phyloP scores from a whole-genome alignment of 2,888 invertebrate species.

The Xanthostigma xanthostigma region DNA sequence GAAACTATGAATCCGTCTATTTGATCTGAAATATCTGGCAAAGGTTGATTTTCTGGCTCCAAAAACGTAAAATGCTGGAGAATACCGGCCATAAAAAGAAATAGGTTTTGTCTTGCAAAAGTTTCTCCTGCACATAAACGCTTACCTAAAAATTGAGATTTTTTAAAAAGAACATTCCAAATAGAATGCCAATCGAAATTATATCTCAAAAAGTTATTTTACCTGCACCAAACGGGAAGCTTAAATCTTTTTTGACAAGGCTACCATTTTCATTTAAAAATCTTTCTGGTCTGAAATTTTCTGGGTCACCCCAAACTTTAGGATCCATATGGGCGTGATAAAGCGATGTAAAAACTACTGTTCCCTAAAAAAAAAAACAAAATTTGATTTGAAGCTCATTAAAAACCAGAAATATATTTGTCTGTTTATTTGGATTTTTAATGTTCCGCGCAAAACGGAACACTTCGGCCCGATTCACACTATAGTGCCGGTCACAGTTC shows the following conservation, averaged over 20 bases:
- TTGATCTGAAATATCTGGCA: slow-evolving; percentile 28
- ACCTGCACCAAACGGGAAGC: slow-evolving; percentile 51
- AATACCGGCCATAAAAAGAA: slow-evolving; percentile 39
- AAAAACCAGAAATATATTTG: no score
- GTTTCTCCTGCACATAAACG: slow-evolving; percentile 56
- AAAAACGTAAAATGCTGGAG: slow-evolving; percentile 45
- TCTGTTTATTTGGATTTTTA: no score
- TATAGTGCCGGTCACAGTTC: no score
- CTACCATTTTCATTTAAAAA: slow-evolving; percentile 39
- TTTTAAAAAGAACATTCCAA: slow-evolving; percentile 1
- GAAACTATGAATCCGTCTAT: slow-evolving; percentile 36
- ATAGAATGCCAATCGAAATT: not conserved
- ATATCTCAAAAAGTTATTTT: slow-evolving; percentile 10
- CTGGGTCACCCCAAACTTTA: slow-evolving; percentile 26
- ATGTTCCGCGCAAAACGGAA: no score
- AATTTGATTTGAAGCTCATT: not conserved
- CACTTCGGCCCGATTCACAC: no score
- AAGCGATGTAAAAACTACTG: slow-evolving; percentile 38
- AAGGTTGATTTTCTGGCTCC: slow-evolving; percentile 34
- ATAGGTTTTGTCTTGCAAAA: slow-evolving; percentile 46
- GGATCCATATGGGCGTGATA: slow-evolving; percentile 22
- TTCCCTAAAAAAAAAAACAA: slow-evolving; percentile 26
- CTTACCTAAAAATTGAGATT: slow-evolving; percentile 30
- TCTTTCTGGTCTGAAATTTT: slow-evolving; percentile 30
- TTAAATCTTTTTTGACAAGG: slow-evolving; percentile 34